Conservation (phyloP, 2,888 invertebrate genomes). For the Cancer borealis region DNA sequence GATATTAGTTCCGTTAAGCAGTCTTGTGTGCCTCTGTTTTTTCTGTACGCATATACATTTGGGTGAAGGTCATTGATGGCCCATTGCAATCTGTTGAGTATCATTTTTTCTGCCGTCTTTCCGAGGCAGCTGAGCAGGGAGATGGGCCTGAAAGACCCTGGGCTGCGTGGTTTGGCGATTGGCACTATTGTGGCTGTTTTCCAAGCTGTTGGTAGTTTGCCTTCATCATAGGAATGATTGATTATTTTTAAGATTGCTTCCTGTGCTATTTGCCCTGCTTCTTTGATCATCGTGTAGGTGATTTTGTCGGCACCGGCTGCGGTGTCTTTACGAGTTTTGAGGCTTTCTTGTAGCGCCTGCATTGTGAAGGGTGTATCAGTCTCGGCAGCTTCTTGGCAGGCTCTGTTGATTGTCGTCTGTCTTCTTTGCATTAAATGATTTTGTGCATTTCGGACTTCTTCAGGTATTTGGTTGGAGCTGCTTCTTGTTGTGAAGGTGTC, state of each 20-base stretch:
- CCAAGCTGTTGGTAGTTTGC: neutral
- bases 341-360: neutral
- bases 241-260: neutral
- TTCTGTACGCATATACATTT: neutral
- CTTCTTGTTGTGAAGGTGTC: neutral
- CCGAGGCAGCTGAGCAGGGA: constrained; percentile 32
- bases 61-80: neutral
- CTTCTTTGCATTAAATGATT: too few species aligned
- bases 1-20: neutral
- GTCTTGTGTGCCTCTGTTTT: neutral
- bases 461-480: neutral
- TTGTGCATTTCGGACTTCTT: neutral
- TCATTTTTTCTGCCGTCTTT: neutral
- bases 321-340: neutral
- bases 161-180: neutral
- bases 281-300: neutral
- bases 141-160: neutral
- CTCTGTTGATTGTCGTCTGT: neutral
- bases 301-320: neutral
- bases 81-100: neutral
- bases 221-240: neutral
- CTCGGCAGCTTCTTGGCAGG: neutral
- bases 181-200: neutral
- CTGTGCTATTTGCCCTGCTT: neutral
- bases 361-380: neutral